A percentile compares a stretch with the other conserved stretches of the same genome.
Evolutionary conservation across 2,113 vertebrate species (phyloP).

Genomic region (Agelaius tricolor): DNA sequence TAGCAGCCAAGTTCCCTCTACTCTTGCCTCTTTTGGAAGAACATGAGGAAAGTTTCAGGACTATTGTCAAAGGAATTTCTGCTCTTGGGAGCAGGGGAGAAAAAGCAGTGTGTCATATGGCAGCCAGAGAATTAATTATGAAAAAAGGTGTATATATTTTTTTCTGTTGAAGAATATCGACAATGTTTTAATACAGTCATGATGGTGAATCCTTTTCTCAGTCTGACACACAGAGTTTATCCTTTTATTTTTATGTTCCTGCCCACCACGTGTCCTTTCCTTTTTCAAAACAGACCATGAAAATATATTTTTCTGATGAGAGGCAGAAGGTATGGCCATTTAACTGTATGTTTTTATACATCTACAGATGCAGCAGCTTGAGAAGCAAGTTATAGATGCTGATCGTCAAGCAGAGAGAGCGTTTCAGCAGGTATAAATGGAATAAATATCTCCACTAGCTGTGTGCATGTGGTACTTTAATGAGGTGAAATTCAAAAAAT

Average conservation of each 20-base stretch:
- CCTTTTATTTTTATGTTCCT: not conserved
- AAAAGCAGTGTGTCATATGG: not conserved
- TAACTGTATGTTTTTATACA: constrained; percentile 1
- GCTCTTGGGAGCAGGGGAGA: not conserved
- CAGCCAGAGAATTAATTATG: not conserved
- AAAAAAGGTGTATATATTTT: not conserved
- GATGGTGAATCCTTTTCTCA: not conserved
- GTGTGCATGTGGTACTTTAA: not conserved
- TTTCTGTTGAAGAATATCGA: not conserved
- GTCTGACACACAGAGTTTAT: not conserved
- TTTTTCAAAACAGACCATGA: not conserved
- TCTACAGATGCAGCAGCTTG: constrained; percentile 92
- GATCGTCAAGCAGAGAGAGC: constrained; percentile 90
- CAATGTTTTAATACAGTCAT: not conserved
- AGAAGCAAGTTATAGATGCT: constrained; percentile 91
- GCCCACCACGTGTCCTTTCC: not conserved
- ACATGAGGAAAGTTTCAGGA: not conserved
- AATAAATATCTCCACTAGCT: not conserved
- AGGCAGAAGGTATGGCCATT: not conserved
- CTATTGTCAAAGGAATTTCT: not conserved
- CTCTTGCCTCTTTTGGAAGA: not conserved
- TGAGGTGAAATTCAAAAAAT: not conserved
- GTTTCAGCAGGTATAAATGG: constrained; percentile 86
- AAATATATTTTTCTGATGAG: not conserved
- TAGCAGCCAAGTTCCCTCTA: not conserved